Base-by-base conservation (phyloP, 2,888 invertebrate species). In the Dastarcus helophoroides region DNA sequence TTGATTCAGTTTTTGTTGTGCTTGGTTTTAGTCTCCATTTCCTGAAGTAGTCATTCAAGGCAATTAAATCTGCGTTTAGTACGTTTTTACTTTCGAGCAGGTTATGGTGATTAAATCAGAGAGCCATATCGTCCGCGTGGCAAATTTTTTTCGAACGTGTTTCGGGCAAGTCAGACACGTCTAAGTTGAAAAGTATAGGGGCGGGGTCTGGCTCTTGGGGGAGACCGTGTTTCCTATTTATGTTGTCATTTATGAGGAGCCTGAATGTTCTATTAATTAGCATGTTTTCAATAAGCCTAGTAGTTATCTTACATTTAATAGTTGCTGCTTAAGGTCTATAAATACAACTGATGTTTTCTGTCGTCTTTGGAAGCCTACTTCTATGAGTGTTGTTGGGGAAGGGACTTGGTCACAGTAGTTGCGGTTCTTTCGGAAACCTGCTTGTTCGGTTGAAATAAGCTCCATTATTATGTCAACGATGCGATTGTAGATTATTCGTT, bases 331-430 rank as follows among this genome's bases (percentile, higher is more conserved):
- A n/a, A n/a, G n/a, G n/a, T n/a, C n/a, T n/a, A n/a, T n/a, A n/a
- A n/a, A n/a, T n/a, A n/a, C n/a, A n/a, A n/a, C 24, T 7, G 24
- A 8, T 11, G 24, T 23, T 23, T 23, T 23, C n/a, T 23, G 7
- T 7, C 10, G 6, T 10, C 10, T 23, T 23, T 23, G 8, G 24
- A 23, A 23, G 9, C 38, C 3, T 34, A 24, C 26, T 40, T 36
- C 16, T 22, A 35, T 11, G 21, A 35, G 11, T 30, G 22, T 3
- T 32, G 37, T 36, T 44, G 40, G 9, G 7, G 24, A 7, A 6
- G 10, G 9, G 8, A 23, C 24, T 10, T 7, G 24, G 11, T 23
- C 24, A 10, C 8, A 8, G 24, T 10, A 23, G 24, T 10, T 23
- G 24, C 24, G 24, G 7, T 10, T 10, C 6, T 9, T 23, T 9